Base-by-base conservation (phyloP, 2,797 vertebrate genomes). In the Labeo calbasu region DNA sequence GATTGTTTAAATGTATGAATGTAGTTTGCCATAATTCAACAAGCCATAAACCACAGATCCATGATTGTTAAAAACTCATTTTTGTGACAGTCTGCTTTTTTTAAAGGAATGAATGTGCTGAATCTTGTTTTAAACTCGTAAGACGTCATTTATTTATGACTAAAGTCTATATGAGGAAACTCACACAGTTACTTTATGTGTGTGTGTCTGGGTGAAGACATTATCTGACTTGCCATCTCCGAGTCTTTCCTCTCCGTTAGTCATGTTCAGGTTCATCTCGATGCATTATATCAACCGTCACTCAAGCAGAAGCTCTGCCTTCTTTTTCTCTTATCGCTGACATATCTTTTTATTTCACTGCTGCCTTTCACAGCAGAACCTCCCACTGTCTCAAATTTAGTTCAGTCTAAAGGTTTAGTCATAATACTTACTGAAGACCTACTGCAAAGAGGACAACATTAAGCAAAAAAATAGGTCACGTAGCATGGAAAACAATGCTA, bases 311-410 rank as follows among this genome's bases (percentile, higher is more conserved):
- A 84, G 25, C 75, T 84, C 63, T 81, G 63, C 63, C 43, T 84
- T 72, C 19, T 68, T 71, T 66, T 78, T 53, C 75, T 78, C 53
- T 61, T 81, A 87, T 87, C 78, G 5, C 21, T 65, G 78, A 82
- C 72, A 81, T 59, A 81, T 84, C 82, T 84, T 86, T 84, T 77
- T 78, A 81, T 81, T 87, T 84, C 48, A 40, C 65, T 51, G 82
- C 71, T 77, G 82, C 68, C 51, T 61, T 43, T 83, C 76, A 40
- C 13, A 36, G 76, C 25, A 40, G 13, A 83, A 63, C 36, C 32
- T 83, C 69, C 40, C 53, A 63, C 55, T 71, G 17, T 73, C 65
- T 65, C 40, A 59, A 55, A 85, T 46, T 46, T 12, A 23, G 10
- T 61, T 68, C 10, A 6, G 7, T 32, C 17, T 75, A 11, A 70